These are phyloP conservation scores for Carlito syrichta DNA, from an alignment of 2,113 vertebrate species.

Conservation along the genomic window DNA sequence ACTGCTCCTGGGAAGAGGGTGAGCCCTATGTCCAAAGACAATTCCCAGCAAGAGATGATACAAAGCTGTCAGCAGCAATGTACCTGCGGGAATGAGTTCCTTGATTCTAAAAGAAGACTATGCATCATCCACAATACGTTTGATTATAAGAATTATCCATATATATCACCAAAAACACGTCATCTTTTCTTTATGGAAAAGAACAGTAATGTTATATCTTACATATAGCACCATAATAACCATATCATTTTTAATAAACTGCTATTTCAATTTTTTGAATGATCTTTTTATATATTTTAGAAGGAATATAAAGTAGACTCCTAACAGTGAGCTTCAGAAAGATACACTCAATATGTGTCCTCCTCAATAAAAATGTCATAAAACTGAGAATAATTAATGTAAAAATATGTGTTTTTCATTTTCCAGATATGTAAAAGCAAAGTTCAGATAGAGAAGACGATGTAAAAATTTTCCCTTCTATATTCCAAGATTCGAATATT, in stretches of 20 bases:
- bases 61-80: not conserved
- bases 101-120: not conserved
- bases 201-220: not conserved
- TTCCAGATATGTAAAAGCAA: not conserved
- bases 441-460: not conserved
- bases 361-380: not conserved
- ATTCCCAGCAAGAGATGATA: not conserved
- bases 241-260: not conserved
- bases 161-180: not conserved
- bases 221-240: not conserved
- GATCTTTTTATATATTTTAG: not conserved
- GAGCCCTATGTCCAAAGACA: not conserved
- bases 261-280: not conserved
- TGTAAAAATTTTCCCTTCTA: not conserved
- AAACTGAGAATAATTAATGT: not conserved
- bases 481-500: not conserved
- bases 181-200: not conserved
- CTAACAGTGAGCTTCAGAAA: not conserved
- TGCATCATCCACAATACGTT: not conserved
- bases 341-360: not conserved
- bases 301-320: not conserved
- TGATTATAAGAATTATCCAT: not conserved
- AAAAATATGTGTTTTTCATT: not conserved
- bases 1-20: not conserved
- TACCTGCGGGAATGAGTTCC: not conserved